A percentile compares a stretch with the other conserved stretches of the same genome.
Evolutionary conservation across 2,888 invertebrate species (phyloP).

Genomic region (Exocentrus adspersus): DNA sequence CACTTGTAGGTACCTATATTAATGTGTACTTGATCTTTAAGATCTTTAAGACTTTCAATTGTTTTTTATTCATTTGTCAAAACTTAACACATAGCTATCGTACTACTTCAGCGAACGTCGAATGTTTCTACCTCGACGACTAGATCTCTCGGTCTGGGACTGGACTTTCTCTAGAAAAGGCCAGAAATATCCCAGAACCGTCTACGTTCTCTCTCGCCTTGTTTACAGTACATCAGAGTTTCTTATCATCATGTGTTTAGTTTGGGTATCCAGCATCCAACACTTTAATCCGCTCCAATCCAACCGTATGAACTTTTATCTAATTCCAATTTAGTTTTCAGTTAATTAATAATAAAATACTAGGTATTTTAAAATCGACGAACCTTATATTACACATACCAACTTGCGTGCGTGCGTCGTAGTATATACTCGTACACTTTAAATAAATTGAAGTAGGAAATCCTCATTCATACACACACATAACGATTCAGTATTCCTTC

Average conservation of each 20-base stretch:
- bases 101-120: constrained; percentile 21
- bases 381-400: no score
- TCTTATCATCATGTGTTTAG: constrained; percentile 23
- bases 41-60: no score
- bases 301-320: neutral
- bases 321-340: neutral
- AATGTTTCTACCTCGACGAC: constrained; percentile 23
- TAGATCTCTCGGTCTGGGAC: no score
- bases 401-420: neutral
- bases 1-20: no score
- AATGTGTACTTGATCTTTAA: no score
- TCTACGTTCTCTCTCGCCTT: constrained; percentile 8
- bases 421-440: neutral
- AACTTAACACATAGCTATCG: constrained; percentile 18
- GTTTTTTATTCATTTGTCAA: neutral
- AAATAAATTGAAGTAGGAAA: neutral
- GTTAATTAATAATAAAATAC: neutral
- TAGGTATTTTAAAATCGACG: neutral
- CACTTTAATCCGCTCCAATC: no score
- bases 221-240: constrained; percentile 27
- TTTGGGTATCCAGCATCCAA: constrained; percentile 7
- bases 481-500: neutral
- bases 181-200: constrained; percentile 24
- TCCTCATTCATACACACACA: no score
- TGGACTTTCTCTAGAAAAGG: constrained; percentile 35